Evolutionary conservation across 2,888 invertebrate genomes (phyloP), one percentile per base, ranked within the genome.

Genomic region (Dichetophora obliterata): DNA sequence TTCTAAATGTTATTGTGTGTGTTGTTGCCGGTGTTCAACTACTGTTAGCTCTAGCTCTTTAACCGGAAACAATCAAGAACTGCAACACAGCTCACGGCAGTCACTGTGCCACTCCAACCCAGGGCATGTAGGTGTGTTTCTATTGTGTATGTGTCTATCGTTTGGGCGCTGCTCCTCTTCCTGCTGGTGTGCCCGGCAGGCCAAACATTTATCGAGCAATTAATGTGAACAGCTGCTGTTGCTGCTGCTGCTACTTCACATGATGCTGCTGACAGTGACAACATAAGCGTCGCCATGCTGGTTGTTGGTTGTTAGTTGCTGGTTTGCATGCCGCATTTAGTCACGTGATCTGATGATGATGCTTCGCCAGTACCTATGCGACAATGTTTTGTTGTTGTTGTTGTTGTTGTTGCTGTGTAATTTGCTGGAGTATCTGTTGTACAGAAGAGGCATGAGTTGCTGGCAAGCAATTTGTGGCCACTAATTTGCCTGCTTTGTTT

Each of bases 141-240:
- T 43, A 43, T 43, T 43, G n/a, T n/a, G n/a, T 43, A 14, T 11
- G 11, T 43, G 43, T 43, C 43, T 11, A 43, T 43, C 14, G 43
- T 19, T n/a, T 19, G 9, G 4, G 22, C 43, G 24, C 59, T 9
- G 14, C 59, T 31, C 24, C 43, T 48, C 27, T 14, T 37, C n/a
- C 8, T 5, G 19, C 9, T 34, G 1, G 24, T 27, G 50, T 31
- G 63, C 63, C 71, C 68, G 54, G 22, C 66, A 57, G 77, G 61
- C 77, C 59, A 73, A 73, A 69, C 77, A 73, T 73, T 73, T 77
- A 77, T 73, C 77, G 77, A 69, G 68, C 77, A 77, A 77, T 77
- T 77, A 77, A 77, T 61, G 72, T 65, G 43, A 73, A 57, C 72
- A 43, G 59, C 50, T 16, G 43, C 37, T 65, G 66, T 43, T 34